Conservation (phyloP, 1,140 invertebrate genomes). For the Frieseomelitta varia region DNA sequence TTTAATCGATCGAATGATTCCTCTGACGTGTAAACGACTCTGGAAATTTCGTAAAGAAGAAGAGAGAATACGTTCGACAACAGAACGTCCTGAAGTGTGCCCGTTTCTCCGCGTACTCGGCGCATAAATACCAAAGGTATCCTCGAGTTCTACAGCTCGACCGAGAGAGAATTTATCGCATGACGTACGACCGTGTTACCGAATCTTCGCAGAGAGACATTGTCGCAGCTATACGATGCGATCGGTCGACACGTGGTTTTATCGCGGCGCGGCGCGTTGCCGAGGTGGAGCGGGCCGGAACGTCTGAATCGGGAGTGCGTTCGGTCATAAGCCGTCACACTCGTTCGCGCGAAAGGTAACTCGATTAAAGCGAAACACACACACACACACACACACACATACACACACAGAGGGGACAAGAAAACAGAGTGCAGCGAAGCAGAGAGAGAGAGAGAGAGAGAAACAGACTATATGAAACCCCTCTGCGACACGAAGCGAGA, state of each 20-base stretch:
- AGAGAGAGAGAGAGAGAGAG: neutral
- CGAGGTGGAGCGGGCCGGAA: conserved; percentile 10
- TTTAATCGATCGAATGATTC: no score
- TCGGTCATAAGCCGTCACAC: conserved; percentile 61
- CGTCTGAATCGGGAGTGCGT: conserved; percentile 63
- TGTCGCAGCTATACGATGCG: conserved; percentile 5
- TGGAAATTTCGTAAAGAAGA: neutral
- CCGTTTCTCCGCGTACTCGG: neutral
- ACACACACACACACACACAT: neutral
- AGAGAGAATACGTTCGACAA: neutral
- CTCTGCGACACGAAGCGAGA: neutral
- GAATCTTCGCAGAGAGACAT: conserved; percentile 35
- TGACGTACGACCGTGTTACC: conserved; percentile 56
- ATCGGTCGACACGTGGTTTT: conserved; percentile 46
- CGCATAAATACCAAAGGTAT: conserved; percentile 26
- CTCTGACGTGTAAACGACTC: no score
- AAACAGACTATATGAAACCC: neutral
- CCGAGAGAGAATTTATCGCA: conserved; percentile 48
- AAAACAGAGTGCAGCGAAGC: neutral
- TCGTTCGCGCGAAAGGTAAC: conserved; percentile 60
- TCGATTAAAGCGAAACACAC: conserved; percentile 62
- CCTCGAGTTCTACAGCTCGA: neutral
- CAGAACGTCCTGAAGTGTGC: neutral
- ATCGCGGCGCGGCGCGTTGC: conserved; percentile 26
- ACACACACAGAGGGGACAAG: neutral